Percentiles rank a stretch among this genome's conserved stretches.
phyloP scores from a whole-genome alignment of 2,113 vertebrate species.

The Cebidichthys violaceus region DNA sequence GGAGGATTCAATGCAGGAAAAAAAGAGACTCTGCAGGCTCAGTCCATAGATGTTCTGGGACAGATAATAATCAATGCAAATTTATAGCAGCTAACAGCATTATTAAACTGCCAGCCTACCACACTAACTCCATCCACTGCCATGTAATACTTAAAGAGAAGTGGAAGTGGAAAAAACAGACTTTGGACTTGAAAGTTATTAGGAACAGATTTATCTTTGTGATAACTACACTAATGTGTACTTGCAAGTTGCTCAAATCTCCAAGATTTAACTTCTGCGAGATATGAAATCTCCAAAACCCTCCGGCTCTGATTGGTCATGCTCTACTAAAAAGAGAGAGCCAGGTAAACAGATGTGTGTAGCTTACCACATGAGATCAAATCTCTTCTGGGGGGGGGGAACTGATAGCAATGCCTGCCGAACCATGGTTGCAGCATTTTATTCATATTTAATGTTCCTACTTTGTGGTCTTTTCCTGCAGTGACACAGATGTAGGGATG shows the following conservation, averaged over 20 bases:
- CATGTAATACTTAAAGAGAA: background rate
- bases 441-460: constrained; percentile 1
- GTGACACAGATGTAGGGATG: background rate
- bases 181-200: constrained; percentile 2
- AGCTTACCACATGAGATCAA: constrained; percentile 52
- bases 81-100: background rate
- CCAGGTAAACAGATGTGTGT: constrained; percentile 61
- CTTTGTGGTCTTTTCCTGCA: background rate
- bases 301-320: constrained; percentile 52
- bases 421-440: background rate
- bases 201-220: background rate
- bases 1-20: background rate
- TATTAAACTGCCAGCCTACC: background rate
- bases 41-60: background rate
- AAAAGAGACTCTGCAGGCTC: background rate
- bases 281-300: constrained; percentile 49
- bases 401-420: constrained; percentile 16
- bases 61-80: background rate
- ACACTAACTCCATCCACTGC: background rate
- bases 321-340: constrained; percentile 43
- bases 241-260: constrained; percentile 33
- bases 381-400: constrained; percentile 46
- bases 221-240: constrained; percentile 6
- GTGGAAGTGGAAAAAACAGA: background rate
- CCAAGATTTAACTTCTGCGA: constrained; percentile 16